Percentiles rank a stretch among this genome's conserved stretches.
phyloP scores from a whole-genome alignment of 2,888 invertebrate species.

The Ophioninae sp. region DNA sequence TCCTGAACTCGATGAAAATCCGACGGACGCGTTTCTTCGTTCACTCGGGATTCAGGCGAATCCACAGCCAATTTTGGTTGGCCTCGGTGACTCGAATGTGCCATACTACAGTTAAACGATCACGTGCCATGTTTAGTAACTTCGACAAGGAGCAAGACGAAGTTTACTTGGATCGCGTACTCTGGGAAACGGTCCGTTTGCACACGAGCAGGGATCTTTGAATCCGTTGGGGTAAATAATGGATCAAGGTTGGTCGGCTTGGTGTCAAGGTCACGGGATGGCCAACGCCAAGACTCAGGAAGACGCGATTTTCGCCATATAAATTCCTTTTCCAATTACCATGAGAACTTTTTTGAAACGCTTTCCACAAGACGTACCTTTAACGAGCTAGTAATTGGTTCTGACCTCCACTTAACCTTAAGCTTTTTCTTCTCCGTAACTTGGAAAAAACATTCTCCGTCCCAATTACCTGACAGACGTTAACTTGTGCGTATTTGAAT shows the following conservation, averaged over 20 bases:
- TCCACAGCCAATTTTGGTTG: conserved; percentile 61
- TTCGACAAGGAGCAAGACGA: not conserved
- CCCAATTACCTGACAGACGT: not conserved
- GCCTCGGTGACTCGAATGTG: conserved; percentile 57
- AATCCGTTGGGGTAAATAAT: too few relatives aligned
- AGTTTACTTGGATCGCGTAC: not conserved
- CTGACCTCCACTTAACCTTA: not conserved
- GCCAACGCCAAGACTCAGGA: not conserved
- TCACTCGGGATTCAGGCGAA: conserved; percentile 68
- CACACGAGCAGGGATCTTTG: not conserved
- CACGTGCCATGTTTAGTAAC: conserved; percentile 30
- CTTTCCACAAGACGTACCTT: too few relatives aligned
- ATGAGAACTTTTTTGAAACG: not conserved
- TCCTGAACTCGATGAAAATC: conserved; percentile 52
- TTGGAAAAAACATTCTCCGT: not conserved
- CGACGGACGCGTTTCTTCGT: conserved; percentile 70
- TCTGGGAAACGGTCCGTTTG: not conserved
- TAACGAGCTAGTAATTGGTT: not conserved
- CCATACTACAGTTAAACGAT: conserved; percentile 61
- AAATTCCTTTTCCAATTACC: not conserved
- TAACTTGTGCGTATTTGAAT: not conserved
- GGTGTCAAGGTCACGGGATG: not conserved
- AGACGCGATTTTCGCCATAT: not conserved
- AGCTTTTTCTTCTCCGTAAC: not conserved
- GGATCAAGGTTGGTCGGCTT: too few relatives aligned